Percentiles rank a stretch among this genome's conserved stretches.
Evolutionary conservation across 2,797 vertebrate genomes (phyloP).

Genomic region (Balearica regulorum): DNA sequence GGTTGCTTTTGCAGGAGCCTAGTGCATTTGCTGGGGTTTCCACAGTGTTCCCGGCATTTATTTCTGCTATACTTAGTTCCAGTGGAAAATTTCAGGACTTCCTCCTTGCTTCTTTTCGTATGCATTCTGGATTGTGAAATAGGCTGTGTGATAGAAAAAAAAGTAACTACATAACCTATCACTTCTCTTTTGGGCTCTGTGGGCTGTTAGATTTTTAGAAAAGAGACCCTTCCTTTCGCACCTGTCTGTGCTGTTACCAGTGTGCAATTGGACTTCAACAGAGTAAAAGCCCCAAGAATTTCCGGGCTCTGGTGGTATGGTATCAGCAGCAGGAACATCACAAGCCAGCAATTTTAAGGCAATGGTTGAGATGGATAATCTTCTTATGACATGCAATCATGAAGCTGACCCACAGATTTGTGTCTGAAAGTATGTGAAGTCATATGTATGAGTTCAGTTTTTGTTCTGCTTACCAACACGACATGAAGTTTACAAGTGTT

Average conservation of each 20-base stretch:
- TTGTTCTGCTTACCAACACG: background rate
- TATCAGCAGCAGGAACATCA: background rate
- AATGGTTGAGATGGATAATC: background rate
- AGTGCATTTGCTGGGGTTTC: background rate
- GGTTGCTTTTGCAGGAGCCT: background rate
- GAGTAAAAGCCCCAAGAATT: background rate
- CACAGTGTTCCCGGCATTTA: background rate
- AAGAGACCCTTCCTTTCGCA: background rate
- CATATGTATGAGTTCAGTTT: fast-evolving
- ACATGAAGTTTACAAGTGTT: background rate
- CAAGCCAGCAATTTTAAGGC: background rate
- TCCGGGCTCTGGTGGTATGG: background rate
- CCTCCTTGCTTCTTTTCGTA: background rate
- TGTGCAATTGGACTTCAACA: background rate
- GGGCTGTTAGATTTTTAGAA: background rate
- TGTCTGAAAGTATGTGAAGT: background rate
- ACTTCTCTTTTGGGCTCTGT: background rate
- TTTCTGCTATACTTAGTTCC: background rate
- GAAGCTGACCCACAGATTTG: background rate
- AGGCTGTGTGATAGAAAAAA: background rate
- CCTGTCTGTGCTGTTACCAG: background rate
- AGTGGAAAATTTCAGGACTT: background rate
- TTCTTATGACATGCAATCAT: background rate
- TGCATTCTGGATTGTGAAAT: background rate
- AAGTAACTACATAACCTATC: background rate